Percentiles rank a stretch among this genome's conserved stretches.
phyloP scores from a whole-genome alignment of 2,113 vertebrate genomes.

The Eolophus roseicapilla region DNA sequence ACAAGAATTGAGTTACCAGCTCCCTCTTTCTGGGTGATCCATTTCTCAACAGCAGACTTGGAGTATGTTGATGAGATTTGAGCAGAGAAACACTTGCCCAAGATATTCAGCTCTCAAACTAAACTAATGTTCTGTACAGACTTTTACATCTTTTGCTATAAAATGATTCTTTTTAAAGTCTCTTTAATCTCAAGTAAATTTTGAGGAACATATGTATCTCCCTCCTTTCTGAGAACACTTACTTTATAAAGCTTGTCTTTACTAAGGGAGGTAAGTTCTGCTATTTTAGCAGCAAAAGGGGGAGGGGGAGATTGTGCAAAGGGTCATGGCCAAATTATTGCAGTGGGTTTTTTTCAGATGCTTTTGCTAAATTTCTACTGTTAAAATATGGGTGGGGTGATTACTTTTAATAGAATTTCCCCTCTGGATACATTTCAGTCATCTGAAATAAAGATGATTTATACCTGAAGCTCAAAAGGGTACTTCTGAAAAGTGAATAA shows the following conservation, averaged over 20 bases:
- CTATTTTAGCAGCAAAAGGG: neutral
- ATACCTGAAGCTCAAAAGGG: neutral
- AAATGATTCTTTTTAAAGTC: neutral
- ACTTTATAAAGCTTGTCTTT: neutral
- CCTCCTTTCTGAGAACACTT: neutral
- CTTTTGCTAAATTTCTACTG: neutral
- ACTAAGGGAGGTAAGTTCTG: neutral
- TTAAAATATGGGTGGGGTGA: neutral
- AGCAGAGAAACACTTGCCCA: neutral
- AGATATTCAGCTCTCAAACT: neutral
- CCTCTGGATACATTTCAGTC: neutral
- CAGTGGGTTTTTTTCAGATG: neutral
- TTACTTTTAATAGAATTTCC: neutral
- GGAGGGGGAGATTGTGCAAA: neutral
- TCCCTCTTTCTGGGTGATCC: neutral
- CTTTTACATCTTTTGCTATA: neutral
- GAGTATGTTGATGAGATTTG: neutral
- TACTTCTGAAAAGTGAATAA: neutral
- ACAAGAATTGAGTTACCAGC: neutral
- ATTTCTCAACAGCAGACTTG: neutral
- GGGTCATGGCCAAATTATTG: neutral
- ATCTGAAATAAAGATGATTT: neutral
- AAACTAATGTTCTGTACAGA: neutral
- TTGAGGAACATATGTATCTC: neutral
- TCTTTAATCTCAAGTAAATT: neutral